Conservation (phyloP, 1,140 invertebrate species). For the Cepaea nemoralis region DNA sequence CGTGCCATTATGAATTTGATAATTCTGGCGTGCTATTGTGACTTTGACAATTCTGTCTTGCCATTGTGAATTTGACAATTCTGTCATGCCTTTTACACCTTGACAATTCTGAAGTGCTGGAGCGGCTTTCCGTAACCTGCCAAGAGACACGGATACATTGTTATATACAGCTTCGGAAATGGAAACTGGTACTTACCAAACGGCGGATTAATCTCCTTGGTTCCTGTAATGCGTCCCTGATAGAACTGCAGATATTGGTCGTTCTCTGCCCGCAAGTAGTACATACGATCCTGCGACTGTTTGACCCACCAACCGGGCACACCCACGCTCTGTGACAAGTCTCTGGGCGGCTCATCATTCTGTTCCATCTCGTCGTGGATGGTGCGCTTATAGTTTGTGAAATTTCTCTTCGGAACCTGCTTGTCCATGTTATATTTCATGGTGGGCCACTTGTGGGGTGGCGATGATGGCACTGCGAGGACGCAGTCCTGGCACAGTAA, state of each 20-base stretch:
- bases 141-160: no score
- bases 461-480: background rate
- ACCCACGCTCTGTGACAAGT: background rate
- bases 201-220: background rate
- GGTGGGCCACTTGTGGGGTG: background rate
- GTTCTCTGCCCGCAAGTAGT: background rate
- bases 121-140: no score
- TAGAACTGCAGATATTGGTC: background rate
- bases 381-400: no score
- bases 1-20: no score
- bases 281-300: background rate
- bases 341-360: background rate
- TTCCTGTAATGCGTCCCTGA: background rate
- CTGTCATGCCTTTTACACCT: no score
- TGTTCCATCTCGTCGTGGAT: background rate
- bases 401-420: background rate
- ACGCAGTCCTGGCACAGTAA: background rate
- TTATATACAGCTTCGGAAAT: no score
- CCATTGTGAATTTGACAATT: no score
- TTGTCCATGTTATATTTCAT: background rate
- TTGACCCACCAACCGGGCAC: background rate
- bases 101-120: no score
- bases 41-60: no score
- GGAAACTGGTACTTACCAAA: background rate
- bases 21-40: no score